These are phyloP conservation scores for Rhopalosiphum nymphaeae DNA, from an alignment of 2,888 invertebrate genomes.

Conservation along the genomic window DNA sequence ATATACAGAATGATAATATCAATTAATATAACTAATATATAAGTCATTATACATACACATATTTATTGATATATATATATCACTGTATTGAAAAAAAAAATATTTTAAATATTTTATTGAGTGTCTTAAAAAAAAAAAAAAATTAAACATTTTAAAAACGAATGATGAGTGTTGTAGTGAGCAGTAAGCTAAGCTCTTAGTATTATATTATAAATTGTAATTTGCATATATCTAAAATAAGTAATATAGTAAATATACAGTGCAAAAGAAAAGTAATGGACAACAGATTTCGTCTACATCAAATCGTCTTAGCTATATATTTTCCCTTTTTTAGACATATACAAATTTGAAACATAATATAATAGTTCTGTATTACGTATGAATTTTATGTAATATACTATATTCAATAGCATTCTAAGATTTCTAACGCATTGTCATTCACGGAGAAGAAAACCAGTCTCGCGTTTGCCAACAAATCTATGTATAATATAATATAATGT, in stretches of 20 bases:
- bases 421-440: background rate
- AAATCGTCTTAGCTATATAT: background rate
- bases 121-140: background rate
- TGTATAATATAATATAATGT: background rate
- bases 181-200: background rate
- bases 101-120: background rate
- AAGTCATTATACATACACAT: no score
- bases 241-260: background rate
- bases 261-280: background rate
- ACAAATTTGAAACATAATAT: background rate
- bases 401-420: background rate
- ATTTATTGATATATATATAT: background rate
- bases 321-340: background rate
- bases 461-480: background rate
- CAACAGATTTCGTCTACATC: background rate
- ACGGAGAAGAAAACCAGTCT: background rate
- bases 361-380: background rate
- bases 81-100: background rate
- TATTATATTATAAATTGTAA: background rate
- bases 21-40: no score
- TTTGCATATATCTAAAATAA: background rate
- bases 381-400: background rate
- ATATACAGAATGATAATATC: background rate
- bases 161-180: no score
- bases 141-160: background rate